phyloP scores from a whole-genome alignment of 1,140 invertebrate genomes.

The Chironomus tepperi region DNA sequence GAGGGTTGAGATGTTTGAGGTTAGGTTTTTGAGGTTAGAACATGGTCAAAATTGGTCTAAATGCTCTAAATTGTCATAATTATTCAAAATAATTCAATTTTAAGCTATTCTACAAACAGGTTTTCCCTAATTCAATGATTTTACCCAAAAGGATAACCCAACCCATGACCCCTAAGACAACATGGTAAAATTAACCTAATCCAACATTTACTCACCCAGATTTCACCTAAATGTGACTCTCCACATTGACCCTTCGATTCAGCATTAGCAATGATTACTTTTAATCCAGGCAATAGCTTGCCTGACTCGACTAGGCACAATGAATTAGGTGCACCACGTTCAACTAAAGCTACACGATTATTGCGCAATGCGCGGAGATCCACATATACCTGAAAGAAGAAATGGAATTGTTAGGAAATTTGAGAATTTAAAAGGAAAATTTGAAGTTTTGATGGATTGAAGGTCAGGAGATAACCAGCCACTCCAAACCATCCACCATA shows the following conservation, averaged over 20 bases:
- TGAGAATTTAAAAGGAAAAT: background rate
- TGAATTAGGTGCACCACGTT: slow-evolving; percentile 93
- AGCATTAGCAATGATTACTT: slow-evolving; percentile 98
- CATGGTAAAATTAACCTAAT: too few relatives aligned
- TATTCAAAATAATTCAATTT: too few relatives aligned
- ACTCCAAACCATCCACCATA: too few relatives aligned
- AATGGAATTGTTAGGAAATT: background rate
- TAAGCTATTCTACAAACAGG: too few relatives aligned
- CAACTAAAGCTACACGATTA: slow-evolving; percentile 87
- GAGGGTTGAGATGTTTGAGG: too few relatives aligned
- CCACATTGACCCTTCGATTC: slow-evolving; percentile 99
- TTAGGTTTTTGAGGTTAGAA: background rate
- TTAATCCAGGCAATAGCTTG: slow-evolving; percentile 93
- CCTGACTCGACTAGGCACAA: slow-evolving; percentile 97
- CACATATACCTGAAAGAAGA: slow-evolving; percentile 79
- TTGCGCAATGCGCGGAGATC: slow-evolving; percentile 92
- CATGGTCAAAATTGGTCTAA: too few relatives aligned
- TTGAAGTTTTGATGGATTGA: background rate
- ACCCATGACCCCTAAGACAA: too few relatives aligned
- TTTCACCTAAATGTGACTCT: slow-evolving; percentile 96
- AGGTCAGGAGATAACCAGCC: too few relatives aligned
- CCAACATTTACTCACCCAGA: slow-evolving; percentile 54
- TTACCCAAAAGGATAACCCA: background rate
- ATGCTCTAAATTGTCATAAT: too few relatives aligned
- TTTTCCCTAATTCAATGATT: background rate